These are phyloP conservation scores for Drosophila nr. perissopoda DNA, from an alignment of 2,888 invertebrate genomes.

Conservation along the genomic window DNA sequence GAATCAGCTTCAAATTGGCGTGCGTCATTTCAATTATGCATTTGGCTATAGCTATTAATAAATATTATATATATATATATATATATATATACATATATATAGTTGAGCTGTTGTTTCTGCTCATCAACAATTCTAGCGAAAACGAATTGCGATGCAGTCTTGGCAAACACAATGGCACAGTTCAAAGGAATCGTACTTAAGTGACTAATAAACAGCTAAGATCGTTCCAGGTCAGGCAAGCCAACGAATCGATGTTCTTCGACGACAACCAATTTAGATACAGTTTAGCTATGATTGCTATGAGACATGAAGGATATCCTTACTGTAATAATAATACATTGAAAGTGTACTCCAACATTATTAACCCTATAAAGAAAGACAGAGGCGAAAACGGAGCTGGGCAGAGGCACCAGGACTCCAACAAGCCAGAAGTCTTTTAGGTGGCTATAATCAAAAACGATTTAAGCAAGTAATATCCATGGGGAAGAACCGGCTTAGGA, in stretches of 20 bases:
- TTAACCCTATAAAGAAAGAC: neutral
- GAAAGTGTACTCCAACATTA: neutral
- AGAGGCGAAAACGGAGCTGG: too few relatives aligned
- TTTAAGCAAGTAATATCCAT: too few relatives aligned
- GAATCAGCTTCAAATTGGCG: slow-evolving; percentile 8
- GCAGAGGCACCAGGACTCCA: too few relatives aligned
- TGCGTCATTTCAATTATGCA: slow-evolving; percentile 1
- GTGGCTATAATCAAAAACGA: too few relatives aligned
- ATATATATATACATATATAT: too few relatives aligned
- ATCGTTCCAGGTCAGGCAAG: neutral
- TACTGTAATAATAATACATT: neutral
- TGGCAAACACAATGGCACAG: neutral
- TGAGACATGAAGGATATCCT: neutral
- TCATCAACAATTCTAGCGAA: neutral
- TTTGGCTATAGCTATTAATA: neutral
- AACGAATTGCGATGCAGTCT: neutral
- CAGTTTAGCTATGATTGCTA: neutral
- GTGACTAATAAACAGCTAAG: neutral
- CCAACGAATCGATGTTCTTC: neutral
- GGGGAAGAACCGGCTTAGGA: too few relatives aligned
- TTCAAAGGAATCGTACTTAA: neutral
- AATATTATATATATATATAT: too few relatives aligned
- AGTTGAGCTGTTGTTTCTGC: neutral
- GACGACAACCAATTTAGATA: neutral
- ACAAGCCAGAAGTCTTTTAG: too few relatives aligned